Percentiles rank a stretch among this genome's conserved stretches.
Evolutionary conservation across 2,113 vertebrate species (phyloP).

Genomic region (Acanthochromis polyacanthus): DNA sequence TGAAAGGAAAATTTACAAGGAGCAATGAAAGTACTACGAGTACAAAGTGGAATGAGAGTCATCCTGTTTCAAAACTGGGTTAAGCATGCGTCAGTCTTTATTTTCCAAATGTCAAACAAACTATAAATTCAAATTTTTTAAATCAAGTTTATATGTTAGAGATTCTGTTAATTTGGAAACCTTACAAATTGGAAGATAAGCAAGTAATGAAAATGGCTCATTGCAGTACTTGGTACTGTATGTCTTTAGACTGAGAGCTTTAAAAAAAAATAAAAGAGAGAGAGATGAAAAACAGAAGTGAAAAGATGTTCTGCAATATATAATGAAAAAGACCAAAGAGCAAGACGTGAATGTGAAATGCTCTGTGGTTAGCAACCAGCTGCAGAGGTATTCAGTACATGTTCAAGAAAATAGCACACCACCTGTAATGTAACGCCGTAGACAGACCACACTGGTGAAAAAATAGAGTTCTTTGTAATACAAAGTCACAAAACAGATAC

Average conservation of each 20-base stretch:
- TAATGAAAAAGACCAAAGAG: conserved; percentile 8
- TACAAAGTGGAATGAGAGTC: too few species aligned
- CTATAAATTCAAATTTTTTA: too few species aligned
- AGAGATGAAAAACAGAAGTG: conserved; percentile 25
- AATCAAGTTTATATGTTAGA: too few species aligned
- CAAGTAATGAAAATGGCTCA: neutral
- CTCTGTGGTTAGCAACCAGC: conserved; percentile 10
- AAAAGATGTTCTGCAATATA: neutral
- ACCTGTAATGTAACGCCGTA: neutral
- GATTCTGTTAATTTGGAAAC: too few species aligned
- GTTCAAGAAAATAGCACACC: neutral
- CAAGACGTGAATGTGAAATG: conserved; percentile 13
- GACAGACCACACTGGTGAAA: too few species aligned
- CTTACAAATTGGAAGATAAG: neutral
- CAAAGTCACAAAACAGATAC: too few species aligned
- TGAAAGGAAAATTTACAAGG: too few species aligned
- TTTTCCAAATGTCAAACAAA: too few species aligned
- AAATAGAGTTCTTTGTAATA: too few species aligned
- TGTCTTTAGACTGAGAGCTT: neutral
- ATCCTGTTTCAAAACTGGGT: too few species aligned
- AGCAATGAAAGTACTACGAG: too few species aligned
- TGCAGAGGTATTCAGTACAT: neutral
- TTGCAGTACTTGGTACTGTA: neutral
- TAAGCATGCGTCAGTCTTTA: too few species aligned
- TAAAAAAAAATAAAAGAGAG: neutral